Evolutionary conservation across 1,140 invertebrate species (phyloP), one percentile per base, ranked within the genome.

Genomic region (Trialeurodes vaporariorum): DNA sequence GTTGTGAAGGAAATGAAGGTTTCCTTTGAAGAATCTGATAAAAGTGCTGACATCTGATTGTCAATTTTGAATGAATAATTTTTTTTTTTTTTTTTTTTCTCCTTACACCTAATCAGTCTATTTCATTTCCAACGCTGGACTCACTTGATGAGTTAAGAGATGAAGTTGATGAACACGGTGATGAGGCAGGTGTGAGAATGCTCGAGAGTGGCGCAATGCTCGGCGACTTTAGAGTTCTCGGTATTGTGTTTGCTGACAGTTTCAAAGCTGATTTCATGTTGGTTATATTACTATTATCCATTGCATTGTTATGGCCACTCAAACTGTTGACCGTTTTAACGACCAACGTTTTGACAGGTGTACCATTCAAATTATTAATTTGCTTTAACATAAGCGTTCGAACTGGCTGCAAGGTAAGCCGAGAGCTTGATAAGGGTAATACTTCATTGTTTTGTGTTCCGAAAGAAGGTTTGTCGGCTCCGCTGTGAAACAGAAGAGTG

Each of bases 401-500:
- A 23, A 74, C 66, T 2, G 73, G 73, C 61, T 63, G 67, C 5
- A 64, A 26, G 1, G 23, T 25, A 21, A 25, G 59, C 27, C 34
- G 26, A 11, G 40, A 17, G n/a, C 27, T 49, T 23, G 26, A 5
- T 2, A 58, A 24, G 1, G 27, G 25, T 9, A 24, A 34, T 65
- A 58, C 26, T 49, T 65, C 24, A 13, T 25, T 34, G 2, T 27
- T 63, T 2, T 59, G 61, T 26, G 71, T 70, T 11, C 71, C 70
- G 5, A 74, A 59, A 27, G 70, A 70, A 27, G 75, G 72, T 67
- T 73, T 70, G 26, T 70, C 70, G 12, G 71, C 67, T n/a, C 76
- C 75, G 63, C 80, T 81, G 76, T 87, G 86, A 70, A 85, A 81
- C 1, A 81, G 72, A 61, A 82, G 76, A 2, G 83, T 81, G 74